Conservation (phyloP, 2,888 invertebrate genomes). For the Scaptomyza flava region DNA sequence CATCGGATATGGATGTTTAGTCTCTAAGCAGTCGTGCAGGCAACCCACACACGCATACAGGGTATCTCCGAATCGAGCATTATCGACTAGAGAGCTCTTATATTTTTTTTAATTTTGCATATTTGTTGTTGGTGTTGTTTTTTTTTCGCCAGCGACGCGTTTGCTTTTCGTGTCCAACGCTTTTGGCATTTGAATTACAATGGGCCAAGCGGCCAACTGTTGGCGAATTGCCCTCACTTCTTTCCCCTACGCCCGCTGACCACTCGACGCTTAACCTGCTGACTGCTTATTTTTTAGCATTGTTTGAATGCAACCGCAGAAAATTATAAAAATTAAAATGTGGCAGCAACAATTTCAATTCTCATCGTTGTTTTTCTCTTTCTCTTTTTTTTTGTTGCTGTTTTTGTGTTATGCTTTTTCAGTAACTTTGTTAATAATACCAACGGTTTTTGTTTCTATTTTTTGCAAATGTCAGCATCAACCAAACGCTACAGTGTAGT, state of each 20-base stretch:
- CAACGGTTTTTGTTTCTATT: conserved; percentile 1
- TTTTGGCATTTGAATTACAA: conserved; percentile 64
- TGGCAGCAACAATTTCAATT: conserved; percentile 30
- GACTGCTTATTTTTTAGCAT: conserved; percentile 51
- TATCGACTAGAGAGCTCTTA: too few relatives aligned
- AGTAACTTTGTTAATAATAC: conserved; percentile 60
- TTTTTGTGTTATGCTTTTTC: conserved; percentile 11
- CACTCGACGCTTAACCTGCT: conserved; percentile 13
- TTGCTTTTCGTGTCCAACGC: conserved; percentile 33
- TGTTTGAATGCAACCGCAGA: conserved; percentile 49
- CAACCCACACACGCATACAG: too few relatives aligned
- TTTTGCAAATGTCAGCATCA: conserved; percentile 21
- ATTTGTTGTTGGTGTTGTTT: conserved; percentile 7
- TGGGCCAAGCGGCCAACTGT: conserved; percentile 15
- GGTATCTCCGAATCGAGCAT: too few relatives aligned
- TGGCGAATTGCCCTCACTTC: background rate
- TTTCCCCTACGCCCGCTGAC: background rate
- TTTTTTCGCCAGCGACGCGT: conserved; percentile 10
- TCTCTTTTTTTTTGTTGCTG: background rate
- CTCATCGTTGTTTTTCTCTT: background rate
- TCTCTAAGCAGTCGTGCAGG: too few relatives aligned
- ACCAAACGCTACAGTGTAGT: conserved; percentile 6
- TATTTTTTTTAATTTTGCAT: conserved; percentile 1
- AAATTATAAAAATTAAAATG: conserved; percentile 70
- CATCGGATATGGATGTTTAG: too few relatives aligned